Conservation (phyloP, 1,140 invertebrate species). For the Adoxophyes honmai region DNA sequence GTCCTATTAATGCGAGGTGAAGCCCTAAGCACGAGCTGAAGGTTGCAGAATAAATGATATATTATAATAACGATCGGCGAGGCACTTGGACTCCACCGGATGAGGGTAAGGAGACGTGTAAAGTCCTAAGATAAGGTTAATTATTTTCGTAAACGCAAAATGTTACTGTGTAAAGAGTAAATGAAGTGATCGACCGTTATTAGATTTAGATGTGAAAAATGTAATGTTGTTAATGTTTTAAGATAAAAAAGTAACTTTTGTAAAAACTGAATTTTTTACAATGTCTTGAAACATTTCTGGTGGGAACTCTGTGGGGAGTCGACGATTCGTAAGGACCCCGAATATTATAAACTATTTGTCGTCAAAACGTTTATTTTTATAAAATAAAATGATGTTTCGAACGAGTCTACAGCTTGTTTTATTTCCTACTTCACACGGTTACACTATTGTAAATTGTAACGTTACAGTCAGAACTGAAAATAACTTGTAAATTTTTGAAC, state of each 20-base stretch:
- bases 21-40: too few relatives aligned
- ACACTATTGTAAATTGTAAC: neutral
- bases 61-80: too few relatives aligned
- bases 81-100: too few relatives aligned
- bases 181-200: constrained; percentile 71
- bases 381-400: constrained; percentile 75
- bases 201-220: constrained; percentile 75
- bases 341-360: constrained; percentile 76
- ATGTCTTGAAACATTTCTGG: constrained; percentile 73
- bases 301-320: constrained; percentile 50
- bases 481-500: too few relatives aligned
- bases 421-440: neutral
- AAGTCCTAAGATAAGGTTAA: constrained; percentile 4
- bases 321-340: constrained; percentile 66
- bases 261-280: constrained; percentile 77
- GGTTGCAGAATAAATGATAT: too few relatives aligned
- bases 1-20: too few relatives aligned
- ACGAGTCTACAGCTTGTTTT: constrained; percentile 23
- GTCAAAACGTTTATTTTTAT: constrained; percentile 77
- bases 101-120: neutral
- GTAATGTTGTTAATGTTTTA: constrained; percentile 77
- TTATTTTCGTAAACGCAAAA: constrained; percentile 66
- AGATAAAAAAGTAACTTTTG: constrained; percentile 74
- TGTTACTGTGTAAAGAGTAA: constrained; percentile 55
- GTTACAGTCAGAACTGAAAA: too few relatives aligned